These are phyloP conservation scores for Drosophila melanica DNA, from an alignment of 1,140 invertebrate species.

Conservation along the genomic window DNA sequence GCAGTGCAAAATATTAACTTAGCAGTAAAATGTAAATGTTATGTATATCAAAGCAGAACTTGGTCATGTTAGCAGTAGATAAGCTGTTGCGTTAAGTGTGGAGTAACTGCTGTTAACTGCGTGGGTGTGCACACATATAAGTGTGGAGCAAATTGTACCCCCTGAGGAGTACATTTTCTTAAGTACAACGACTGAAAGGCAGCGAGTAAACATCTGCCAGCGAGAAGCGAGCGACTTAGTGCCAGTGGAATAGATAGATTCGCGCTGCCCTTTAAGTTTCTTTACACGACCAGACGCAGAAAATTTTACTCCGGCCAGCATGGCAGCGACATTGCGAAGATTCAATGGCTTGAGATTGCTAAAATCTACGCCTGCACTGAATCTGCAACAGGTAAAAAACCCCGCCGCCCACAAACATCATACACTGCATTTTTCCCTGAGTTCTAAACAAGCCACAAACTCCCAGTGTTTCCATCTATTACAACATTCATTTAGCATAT, in stretches of 20 bases:
- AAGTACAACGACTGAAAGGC: constrained; percentile 16
- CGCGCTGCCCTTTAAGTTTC: constrained; percentile 77
- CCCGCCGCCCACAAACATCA: constrained; percentile 12
- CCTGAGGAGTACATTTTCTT: constrained; percentile 18
- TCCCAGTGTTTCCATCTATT: constrained; percentile 20
- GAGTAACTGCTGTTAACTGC: not conserved
- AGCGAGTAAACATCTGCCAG: constrained; percentile 57
- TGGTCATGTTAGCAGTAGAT: constrained; percentile 10
- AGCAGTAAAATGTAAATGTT: not conserved
- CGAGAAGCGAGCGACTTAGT: constrained; percentile 56
- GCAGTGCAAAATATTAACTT: not conserved
- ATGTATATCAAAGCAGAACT: not conserved
- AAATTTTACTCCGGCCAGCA: constrained; percentile 86
- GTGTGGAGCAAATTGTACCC: constrained; percentile 21
- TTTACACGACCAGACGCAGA: constrained; percentile 73
- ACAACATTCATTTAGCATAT: constrained; percentile 4
- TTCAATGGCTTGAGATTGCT: constrained; percentile 89
- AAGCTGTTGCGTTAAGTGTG: constrained; percentile 10
- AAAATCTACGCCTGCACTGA: constrained; percentile 74
- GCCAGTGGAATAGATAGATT: constrained; percentile 74
- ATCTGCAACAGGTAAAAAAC: constrained; percentile 77
- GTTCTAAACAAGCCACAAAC: constrained; percentile 18
- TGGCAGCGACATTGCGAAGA: constrained; percentile 92
- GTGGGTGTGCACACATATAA: constrained; percentile 5
- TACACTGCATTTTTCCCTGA: constrained; percentile 46